phyloP scores from a whole-genome alignment of 2,888 invertebrate genomes.

The Coelopa pilipes region DNA sequence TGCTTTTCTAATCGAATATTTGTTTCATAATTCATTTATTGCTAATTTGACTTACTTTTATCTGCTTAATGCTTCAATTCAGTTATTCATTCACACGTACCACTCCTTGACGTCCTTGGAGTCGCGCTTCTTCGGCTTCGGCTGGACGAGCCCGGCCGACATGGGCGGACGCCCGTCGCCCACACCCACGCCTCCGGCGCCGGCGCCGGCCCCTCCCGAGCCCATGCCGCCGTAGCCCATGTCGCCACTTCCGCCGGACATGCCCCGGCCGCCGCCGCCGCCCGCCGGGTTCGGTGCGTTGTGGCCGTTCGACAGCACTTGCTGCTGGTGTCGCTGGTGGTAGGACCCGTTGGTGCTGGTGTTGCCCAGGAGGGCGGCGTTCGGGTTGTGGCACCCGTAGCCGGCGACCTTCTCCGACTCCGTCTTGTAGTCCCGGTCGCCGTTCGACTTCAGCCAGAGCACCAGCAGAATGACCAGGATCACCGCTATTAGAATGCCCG shows the following conservation, averaged over 20 bases:
- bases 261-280: constrained; percentile 50
- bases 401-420: constrained; percentile 81
- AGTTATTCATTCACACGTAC: constrained; percentile 79
- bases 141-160: constrained; percentile 66
- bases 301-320: constrained; percentile 52
- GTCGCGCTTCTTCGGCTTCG: constrained; percentile 76
- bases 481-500: constrained; percentile 89
- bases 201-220: constrained; percentile 34
- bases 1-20: constrained; percentile 31
- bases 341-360: constrained; percentile 69
- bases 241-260: constrained; percentile 53
- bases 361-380: constrained; percentile 79
- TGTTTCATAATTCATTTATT: constrained; percentile 48
- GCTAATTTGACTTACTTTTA: constrained; percentile 57
- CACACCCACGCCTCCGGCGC: constrained; percentile 57
- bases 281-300: constrained; percentile 36
- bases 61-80: constrained; percentile 12
- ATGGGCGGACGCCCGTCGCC: constrained; percentile 66
- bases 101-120: constrained; percentile 95
- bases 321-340: constrained; percentile 64
- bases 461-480: constrained; percentile 90
- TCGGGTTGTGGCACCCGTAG: constrained; percentile 77
- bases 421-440: constrained; percentile 92
- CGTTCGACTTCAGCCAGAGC: constrained; percentile 85
- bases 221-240: constrained; percentile 56